Evolutionary conservation across 1,140 invertebrate genomes (phyloP).

Genomic region (Drosophila miranda): DNA sequence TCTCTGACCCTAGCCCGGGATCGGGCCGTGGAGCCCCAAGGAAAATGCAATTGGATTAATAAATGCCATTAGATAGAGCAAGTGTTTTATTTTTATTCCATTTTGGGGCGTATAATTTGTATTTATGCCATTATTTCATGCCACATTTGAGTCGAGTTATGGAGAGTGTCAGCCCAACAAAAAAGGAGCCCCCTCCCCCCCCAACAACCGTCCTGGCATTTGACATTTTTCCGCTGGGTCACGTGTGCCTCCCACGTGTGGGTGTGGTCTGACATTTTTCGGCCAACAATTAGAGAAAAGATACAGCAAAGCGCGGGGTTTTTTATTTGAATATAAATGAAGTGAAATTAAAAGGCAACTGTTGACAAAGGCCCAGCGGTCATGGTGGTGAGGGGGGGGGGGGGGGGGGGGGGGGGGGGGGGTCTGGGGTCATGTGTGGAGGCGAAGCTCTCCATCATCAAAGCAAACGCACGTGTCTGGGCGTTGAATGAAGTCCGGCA

Average conservation of each 20-base stretch:
- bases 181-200: too few relatives aligned
- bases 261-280: slow-evolving; percentile 58
- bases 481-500: slow-evolving; percentile 44
- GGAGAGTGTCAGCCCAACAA: background rate
- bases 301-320: slow-evolving; percentile 21
- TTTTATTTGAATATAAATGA: slow-evolving; percentile 73
- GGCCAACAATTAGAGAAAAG: slow-evolving; percentile 62
- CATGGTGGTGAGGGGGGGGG: slow-evolving; percentile 5
- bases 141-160: slow-evolving; percentile 66
- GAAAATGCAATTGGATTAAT: slow-evolving; percentile 74
- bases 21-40: too few relatives aligned
- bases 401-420: too few relatives aligned
- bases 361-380: slow-evolving; percentile 68
- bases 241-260: slow-evolving; percentile 31
- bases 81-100: slow-evolving; percentile 74
- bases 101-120: slow-evolving; percentile 51
- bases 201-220: slow-evolving; percentile 31
- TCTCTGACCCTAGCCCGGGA: background rate
- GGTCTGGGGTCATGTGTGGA: slow-evolving; percentile 22
- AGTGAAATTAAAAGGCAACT: slow-evolving; percentile 77
- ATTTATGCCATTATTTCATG: slow-evolving; percentile 71
- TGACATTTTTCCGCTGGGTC: slow-evolving; percentile 39
- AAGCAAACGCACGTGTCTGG: slow-evolving; percentile 68
- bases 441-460: slow-evolving; percentile 52
- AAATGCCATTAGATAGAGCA: slow-evolving; percentile 72